phyloP scores from a whole-genome alignment of 2,113 vertebrate genomes.

The Hydrolagus affinis region DNA sequence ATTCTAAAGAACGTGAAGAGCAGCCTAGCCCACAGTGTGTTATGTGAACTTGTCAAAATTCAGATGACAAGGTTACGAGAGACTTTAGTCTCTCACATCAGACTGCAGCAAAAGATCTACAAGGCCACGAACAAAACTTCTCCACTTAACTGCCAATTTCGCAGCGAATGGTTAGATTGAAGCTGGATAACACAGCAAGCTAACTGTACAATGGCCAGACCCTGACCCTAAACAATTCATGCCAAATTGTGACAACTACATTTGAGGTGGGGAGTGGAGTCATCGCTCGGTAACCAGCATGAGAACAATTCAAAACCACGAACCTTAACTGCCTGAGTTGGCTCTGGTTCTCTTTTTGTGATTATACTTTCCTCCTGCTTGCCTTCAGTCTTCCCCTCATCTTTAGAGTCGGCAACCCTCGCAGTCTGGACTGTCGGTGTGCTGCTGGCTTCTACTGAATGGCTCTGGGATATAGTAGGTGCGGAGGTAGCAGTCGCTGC shows the following conservation, averaged over 20 bases:
- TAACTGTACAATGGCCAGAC: background rate
- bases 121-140: too few relatives aligned
- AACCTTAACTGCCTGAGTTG: conserved; percentile 68
- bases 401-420: conserved; percentile 39
- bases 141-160: too few relatives aligned
- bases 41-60: too few relatives aligned
- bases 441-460: conserved; percentile 50
- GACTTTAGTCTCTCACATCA: too few relatives aligned
- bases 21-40: too few relatives aligned
- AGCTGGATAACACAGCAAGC: background rate
- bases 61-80: too few relatives aligned
- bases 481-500: conserved; percentile 69
- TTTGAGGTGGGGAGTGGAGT: background rate
- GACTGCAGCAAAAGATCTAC: too few relatives aligned
- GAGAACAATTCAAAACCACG: background rate
- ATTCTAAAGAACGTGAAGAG: too few relatives aligned
- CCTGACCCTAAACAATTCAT: conserved; percentile 14
- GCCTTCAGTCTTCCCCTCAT: conserved; percentile 51
- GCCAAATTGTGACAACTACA: background rate
- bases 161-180: background rate
- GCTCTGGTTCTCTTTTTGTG: conserved; percentile 48
- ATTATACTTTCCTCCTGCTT: conserved; percentile 53
- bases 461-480: conserved; percentile 74
- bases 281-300: background rate
- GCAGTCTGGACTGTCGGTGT: conserved; percentile 40